Conservation (phyloP, 2,888 invertebrate genomes). For the Athalia circularis region DNA sequence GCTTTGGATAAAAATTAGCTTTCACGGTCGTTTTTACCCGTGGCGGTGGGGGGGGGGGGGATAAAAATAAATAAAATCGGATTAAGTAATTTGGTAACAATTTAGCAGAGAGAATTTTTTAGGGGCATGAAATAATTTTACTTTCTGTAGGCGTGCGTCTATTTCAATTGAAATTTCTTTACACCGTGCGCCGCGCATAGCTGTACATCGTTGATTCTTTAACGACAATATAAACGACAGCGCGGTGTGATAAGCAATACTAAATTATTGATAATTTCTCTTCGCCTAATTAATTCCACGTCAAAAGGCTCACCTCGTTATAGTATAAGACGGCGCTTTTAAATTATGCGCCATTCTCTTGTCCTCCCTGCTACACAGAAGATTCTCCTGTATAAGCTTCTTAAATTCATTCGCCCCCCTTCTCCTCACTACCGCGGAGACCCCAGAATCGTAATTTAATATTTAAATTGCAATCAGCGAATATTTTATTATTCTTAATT, state of each 20-base stretch:
- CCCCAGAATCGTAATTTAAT: conserved; percentile 4
- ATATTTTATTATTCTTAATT: conserved; percentile 1
- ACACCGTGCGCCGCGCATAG: not conserved
- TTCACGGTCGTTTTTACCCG: too few relatives aligned
- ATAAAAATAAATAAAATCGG: not conserved
- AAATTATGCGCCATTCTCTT: conserved; percentile 24
- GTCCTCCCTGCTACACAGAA: not conserved
- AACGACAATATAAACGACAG: not conserved
- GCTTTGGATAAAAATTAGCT: too few relatives aligned
- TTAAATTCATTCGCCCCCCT: conserved; percentile 14
- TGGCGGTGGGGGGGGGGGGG: too few relatives aligned
- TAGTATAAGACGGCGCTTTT: not conserved
- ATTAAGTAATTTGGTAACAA: not conserved
- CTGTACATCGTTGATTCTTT: too few relatives aligned
- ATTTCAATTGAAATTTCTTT: not conserved
- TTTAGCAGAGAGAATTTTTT: conserved; percentile 3
- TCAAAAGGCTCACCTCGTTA: conserved; percentile 19
- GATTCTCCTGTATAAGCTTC: conserved; percentile 28
- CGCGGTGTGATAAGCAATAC: conserved; percentile 28
- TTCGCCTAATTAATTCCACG: conserved; percentile 28
- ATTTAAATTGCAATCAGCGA: conserved; percentile 17
- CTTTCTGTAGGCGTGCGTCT: not conserved
- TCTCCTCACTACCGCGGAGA: not conserved
- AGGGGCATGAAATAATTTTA: not conserved
- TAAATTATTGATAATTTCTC: conserved; percentile 12